A percentile compares a stretch with the other conserved stretches of the same genome.
phyloP scores from a whole-genome alignment of 2,888 invertebrate species.

The Dryadula phaetusa region DNA sequence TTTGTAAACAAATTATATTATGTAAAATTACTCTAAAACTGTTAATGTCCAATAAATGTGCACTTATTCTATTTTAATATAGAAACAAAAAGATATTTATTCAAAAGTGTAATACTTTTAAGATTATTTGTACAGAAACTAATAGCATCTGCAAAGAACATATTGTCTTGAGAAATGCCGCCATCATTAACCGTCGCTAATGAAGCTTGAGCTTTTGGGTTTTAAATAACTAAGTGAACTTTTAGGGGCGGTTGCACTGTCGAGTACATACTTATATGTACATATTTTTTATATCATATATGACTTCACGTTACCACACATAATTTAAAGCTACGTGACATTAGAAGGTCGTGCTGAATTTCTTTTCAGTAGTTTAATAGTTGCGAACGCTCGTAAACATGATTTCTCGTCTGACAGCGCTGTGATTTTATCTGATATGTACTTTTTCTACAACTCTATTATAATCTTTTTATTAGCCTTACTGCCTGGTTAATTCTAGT shows the following conservation, averaged over 20 bases:
- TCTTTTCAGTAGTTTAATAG: constrained; percentile 44
- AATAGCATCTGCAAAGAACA: constrained; percentile 62
- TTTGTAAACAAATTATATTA: no score
- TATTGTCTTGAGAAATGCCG: constrained; percentile 69
- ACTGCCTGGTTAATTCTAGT: constrained; percentile 71
- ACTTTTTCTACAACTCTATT: constrained; percentile 52
- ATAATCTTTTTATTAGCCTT: constrained; percentile 56
- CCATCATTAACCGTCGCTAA: constrained; percentile 82
- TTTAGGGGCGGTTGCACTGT: constrained; percentile 68
- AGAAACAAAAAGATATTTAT: not conserved
- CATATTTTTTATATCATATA: constrained; percentile 75
- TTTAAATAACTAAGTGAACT: constrained; percentile 77
- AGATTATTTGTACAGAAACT: constrained; percentile 46
- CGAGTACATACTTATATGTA: constrained; percentile 55
- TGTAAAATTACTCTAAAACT: no score
- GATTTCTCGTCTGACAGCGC: constrained; percentile 50
- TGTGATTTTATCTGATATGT: constrained; percentile 54
- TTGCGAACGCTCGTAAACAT: constrained; percentile 44
- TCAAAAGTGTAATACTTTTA: constrained; percentile 2
- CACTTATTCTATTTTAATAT: no score
- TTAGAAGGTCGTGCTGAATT: constrained; percentile 60
- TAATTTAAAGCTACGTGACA: constrained; percentile 65
- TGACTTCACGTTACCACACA: constrained; percentile 72
- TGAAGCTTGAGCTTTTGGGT: constrained; percentile 80
- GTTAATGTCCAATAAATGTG: no score